Conservation (phyloP, 2,113 vertebrate genomes). For the Acanthochromis polyacanthus region DNA sequence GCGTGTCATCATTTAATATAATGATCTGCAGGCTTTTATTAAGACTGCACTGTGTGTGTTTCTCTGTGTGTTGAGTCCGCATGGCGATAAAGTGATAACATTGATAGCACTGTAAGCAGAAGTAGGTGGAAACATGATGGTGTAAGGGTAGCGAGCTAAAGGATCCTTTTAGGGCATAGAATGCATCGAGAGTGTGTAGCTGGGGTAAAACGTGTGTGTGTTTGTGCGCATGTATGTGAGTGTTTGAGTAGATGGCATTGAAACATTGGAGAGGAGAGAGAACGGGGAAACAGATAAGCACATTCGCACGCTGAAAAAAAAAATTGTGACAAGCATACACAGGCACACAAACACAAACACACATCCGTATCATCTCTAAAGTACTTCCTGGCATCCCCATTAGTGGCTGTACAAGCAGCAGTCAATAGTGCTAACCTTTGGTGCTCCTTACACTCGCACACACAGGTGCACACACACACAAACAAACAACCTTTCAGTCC, state of each 20-base stretch:
- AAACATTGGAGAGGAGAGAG: constrained; percentile 8
- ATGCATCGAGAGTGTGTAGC: constrained; percentile 15
- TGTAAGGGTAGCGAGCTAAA: background rate
- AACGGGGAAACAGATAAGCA: constrained; percentile 46
- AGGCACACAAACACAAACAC: background rate
- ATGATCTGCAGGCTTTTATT: background rate
- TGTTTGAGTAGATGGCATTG: background rate
- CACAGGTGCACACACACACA: constrained; percentile 1
- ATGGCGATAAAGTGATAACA: background rate
- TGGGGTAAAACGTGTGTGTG: background rate
- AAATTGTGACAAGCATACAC: constrained; percentile 11
- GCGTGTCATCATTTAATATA: background rate
- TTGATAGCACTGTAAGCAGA: constrained; percentile 10
- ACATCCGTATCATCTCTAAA: constrained; percentile 51
- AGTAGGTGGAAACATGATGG: constrained; percentile 9
- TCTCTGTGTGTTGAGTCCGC: background rate
- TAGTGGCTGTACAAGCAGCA: constrained; percentile 55
- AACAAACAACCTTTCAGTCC: constrained; percentile 48
- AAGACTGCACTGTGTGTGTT: background rate
- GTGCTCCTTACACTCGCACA: constrained; percentile 31
- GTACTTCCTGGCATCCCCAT: constrained; percentile 67
- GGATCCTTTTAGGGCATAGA: constrained; percentile 21
- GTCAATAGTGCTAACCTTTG: constrained; percentile 71
- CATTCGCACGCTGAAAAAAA: constrained; percentile 27
- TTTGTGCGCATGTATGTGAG: constrained; percentile 12